Percentiles rank a stretch among this genome's conserved stretches.
These are phyloP conservation scores for Harpalus rufipes DNA, from an alignment of 2,888 invertebrate species.

Conservation along the genomic window DNA sequence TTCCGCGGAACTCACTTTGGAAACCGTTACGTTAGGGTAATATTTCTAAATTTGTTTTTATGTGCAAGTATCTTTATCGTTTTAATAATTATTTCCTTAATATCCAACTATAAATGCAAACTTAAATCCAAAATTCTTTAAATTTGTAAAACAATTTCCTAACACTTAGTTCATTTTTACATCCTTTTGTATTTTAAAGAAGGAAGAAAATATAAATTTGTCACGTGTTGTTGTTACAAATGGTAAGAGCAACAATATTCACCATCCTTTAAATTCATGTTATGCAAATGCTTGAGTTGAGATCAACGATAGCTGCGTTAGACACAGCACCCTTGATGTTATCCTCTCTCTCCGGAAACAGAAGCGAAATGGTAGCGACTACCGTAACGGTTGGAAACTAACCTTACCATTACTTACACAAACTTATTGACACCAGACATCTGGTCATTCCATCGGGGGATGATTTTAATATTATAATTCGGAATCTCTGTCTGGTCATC, in stretches of 20 bases:
- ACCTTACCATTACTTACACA: constrained; percentile 36
- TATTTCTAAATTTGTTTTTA: too few species aligned
- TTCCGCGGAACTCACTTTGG: too few species aligned
- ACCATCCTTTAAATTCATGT: constrained; percentile 40
- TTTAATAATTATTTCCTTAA: too few species aligned
- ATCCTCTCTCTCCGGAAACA: constrained; percentile 57
- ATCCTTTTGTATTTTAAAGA: neutral
- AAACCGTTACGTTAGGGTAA: too few species aligned
- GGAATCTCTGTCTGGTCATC: neutral
- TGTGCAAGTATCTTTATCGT: too few species aligned
- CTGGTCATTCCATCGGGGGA: constrained; percentile 6
- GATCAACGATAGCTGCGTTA: constrained; percentile 39
- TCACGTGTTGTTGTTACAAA: neutral
- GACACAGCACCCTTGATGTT: constrained; percentile 46
- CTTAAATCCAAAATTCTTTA: too few species aligned
- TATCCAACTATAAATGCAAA: too few species aligned
- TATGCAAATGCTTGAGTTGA: constrained; percentile 55
- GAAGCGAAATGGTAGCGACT: constrained; percentile 54
- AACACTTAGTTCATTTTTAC: too few species aligned
- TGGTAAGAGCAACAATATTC: constrained; percentile 22
- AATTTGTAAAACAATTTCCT: too few species aligned
- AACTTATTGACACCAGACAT: constrained; percentile 50
- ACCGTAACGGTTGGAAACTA: constrained; percentile 29
- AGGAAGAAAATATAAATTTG: constrained; percentile 17
- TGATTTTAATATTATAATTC: neutral